A percentile compares a stretch with the other conserved stretches of the same genome.
phyloP scores from a whole-genome alignment of 2,888 invertebrate genomes.

The Synergus umbraculus region DNA sequence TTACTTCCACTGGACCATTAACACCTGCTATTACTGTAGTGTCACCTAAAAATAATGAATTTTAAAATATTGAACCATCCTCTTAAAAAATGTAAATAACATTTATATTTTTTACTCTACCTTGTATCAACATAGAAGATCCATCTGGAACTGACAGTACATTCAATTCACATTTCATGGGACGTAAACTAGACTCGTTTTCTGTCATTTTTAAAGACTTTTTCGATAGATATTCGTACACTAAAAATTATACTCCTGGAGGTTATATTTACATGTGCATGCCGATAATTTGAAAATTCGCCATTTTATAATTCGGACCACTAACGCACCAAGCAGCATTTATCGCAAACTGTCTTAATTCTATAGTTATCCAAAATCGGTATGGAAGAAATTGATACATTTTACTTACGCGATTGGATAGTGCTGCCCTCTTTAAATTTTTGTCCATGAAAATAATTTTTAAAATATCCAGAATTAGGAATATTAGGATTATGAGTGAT shows the following conservation, averaged over 20 bases:
- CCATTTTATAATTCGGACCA: background rate
- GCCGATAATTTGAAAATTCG: background rate
- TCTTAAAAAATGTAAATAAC: background rate
- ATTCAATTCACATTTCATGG: constrained; percentile 85
- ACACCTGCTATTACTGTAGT: constrained; percentile 88
- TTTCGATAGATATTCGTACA: background rate
- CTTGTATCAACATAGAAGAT: constrained; percentile 88
- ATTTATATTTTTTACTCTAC: constrained; percentile 75
- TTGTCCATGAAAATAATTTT: background rate
- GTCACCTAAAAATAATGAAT: constrained; percentile 81
- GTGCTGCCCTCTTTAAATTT: background rate
- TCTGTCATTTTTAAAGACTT: constrained; percentile 53
- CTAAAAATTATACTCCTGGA: background rate
- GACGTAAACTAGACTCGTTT: constrained; percentile 68
- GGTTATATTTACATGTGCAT: constrained; percentile 10
- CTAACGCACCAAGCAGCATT: background rate
- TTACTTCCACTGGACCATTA: constrained; percentile 91
- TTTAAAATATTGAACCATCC: background rate
- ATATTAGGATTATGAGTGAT: too few species aligned
- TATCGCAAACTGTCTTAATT: background rate
- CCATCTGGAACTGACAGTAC: constrained; percentile 87
- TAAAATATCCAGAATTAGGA: background rate
- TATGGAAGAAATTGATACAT: background rate
- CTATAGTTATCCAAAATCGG: background rate
- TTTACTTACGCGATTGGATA: background rate